Evolutionary conservation across 2,113 vertebrate genomes (phyloP).

Genomic region (Aramus guarauna): DNA sequence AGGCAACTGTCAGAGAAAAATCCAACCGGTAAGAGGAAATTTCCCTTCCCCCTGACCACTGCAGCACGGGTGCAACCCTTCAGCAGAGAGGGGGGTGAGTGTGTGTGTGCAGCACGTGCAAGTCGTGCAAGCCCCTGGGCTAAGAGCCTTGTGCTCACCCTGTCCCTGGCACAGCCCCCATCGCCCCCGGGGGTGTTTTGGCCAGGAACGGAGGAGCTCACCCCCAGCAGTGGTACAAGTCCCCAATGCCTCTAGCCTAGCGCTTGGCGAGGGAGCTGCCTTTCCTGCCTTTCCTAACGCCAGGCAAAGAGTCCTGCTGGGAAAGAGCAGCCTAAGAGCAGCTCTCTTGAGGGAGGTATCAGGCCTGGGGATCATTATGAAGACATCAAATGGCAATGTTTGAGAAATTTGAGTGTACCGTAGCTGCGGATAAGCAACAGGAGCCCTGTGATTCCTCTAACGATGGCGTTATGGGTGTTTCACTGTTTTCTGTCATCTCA

Average conservation of each 20-base stretch:
- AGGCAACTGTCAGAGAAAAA: background rate
- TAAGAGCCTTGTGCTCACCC: background rate
- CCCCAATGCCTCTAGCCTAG: background rate
- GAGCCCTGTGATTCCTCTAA: background rate
- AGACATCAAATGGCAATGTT: background rate
- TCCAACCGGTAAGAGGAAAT: background rate
- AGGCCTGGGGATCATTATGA: background rate
- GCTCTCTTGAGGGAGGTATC: background rate
- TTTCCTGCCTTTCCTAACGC: background rate
- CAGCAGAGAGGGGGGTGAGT: background rate
- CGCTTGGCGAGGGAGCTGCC: background rate
- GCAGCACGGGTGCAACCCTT: background rate
- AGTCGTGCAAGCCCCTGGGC: background rate
- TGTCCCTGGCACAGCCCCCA: fast-evolving
- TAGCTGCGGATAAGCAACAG: background rate
- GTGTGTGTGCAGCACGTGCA: fast-evolving
- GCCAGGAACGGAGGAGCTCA: background rate
- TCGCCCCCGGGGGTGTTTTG: fast-evolving
- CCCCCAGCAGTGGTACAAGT: background rate
- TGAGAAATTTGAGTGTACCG: background rate
- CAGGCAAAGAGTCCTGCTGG: background rate
- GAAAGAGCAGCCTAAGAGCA: background rate
- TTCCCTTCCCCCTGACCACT: fast-evolving
- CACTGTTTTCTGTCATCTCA: background rate
- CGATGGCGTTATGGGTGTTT: background rate